Evolutionary conservation across 2,888 invertebrate genomes (phyloP).

Genomic region (Busseola fusca): DNA sequence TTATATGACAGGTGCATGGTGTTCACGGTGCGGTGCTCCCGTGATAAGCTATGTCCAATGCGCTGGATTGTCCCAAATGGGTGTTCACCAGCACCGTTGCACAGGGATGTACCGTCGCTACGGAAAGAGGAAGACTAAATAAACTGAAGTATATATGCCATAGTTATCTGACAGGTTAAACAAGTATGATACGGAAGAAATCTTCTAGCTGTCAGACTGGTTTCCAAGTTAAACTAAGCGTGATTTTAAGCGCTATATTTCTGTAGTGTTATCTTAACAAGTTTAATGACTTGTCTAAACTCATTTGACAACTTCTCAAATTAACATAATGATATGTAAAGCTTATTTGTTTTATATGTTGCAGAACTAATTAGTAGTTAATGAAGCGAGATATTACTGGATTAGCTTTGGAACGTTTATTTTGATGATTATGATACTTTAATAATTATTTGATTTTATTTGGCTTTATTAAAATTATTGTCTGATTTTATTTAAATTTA

Average conservation of each 20-base stretch:
- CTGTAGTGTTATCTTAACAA: not conserved
- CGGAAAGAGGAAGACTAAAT: too few relatives aligned
- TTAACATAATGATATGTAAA: not conserved
- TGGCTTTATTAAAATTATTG: too few relatives aligned
- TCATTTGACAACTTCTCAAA: not conserved
- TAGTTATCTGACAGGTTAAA: not conserved
- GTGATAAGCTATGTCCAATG: not conserved
- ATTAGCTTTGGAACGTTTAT: not conserved
- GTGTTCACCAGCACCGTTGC: not conserved
- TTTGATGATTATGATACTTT: not conserved
- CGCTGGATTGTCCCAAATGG: not conserved
- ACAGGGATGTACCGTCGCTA: too few relatives aligned
- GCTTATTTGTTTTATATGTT: not conserved
- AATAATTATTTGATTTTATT: not conserved
- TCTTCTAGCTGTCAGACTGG: constrained; percentile 14
- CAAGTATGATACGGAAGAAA: constrained; percentile 19
- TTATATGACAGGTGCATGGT: too few relatives aligned
- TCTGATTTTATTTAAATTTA: not conserved
- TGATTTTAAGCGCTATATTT: constrained; percentile 17
- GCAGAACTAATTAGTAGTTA: not conserved
- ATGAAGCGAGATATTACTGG: not conserved
- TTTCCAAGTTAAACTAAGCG: constrained; percentile 7
- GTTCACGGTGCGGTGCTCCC: not conserved
- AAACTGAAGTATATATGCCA: too few relatives aligned
- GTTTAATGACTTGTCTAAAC: constrained; percentile 12